A percentile compares a stretch with the other conserved stretches of the same genome.
phyloP scores from a whole-genome alignment of 1,140 invertebrate species.

The Caenorhabditis tropicalis region DNA sequence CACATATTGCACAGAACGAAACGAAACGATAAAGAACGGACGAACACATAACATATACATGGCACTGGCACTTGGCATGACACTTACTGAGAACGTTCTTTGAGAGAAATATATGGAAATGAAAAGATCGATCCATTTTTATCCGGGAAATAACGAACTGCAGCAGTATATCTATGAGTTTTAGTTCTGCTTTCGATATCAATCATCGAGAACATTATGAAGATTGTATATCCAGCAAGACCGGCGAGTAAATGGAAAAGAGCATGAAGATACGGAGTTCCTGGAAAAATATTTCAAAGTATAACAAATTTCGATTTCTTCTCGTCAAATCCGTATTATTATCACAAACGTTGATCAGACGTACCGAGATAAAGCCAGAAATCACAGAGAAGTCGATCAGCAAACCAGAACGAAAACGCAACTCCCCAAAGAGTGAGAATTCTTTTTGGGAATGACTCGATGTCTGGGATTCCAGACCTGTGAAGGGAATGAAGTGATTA shows the following conservation, averaged over 20 bases:
- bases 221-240: slow-evolving; percentile 66
- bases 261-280: slow-evolving; percentile 70
- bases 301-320: background rate
- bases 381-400: slow-evolving; percentile 67
- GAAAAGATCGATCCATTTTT: slow-evolving; percentile 51
- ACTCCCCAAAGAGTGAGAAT: slow-evolving; percentile 66
- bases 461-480: slow-evolving; percentile 65
- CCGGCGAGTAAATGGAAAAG: slow-evolving; percentile 67
- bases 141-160: slow-evolving; percentile 54
- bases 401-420: slow-evolving; percentile 65
- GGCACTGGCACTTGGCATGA: no score
- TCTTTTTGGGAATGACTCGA: slow-evolving; percentile 58
- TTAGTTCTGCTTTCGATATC: slow-evolving; percentile 63
- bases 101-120: slow-evolving; percentile 53
- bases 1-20: no score
- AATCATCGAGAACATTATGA: slow-evolving; percentile 70
- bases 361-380: slow-evolving; percentile 68
- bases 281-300: slow-evolving; percentile 8
- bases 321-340: no score
- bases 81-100: slow-evolving; percentile 42
- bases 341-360: background rate
- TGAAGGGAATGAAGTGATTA: slow-evolving; percentile 47
- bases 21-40: no score
- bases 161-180: slow-evolving; percentile 58
- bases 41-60: background rate